Conservation (phyloP, 35 echinoderm and acorn worm species). For the Holothuria glaberrima region DNA sequence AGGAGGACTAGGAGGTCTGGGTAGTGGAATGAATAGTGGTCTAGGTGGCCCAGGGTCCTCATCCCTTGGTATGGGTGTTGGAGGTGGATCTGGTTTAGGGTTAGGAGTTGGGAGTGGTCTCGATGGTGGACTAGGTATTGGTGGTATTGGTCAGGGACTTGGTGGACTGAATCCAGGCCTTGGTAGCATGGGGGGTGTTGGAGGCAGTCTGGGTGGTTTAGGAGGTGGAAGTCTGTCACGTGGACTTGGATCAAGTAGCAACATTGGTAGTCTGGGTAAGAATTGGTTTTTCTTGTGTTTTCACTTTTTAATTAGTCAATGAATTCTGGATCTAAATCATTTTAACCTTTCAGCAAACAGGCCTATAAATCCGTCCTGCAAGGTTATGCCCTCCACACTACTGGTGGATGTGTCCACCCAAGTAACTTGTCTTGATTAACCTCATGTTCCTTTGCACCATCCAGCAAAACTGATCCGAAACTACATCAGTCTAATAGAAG, state of each 20-base stretch:
- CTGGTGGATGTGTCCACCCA: no score
- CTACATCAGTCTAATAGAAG: no score
- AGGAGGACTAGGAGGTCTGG: constrained; percentile 40
- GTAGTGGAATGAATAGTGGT: constrained; percentile 48
- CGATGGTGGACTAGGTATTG: constrained; percentile 40
- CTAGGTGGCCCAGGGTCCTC: constrained; percentile 61
- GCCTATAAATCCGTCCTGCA: no score
- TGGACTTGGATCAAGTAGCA: constrained; percentile 42
- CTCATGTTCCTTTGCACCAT: no score
- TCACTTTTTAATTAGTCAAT: neutral
- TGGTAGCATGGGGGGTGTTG: constrained; percentile 43
- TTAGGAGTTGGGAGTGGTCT: constrained; percentile 28
- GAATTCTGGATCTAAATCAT: no score
- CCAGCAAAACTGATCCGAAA: no score
- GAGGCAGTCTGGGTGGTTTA: constrained; percentile 31
- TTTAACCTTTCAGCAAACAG: no score
- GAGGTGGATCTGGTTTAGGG: constrained; percentile 27
- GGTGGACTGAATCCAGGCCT: constrained; percentile 20
- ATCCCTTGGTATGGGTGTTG: neutral
- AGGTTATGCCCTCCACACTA: no score
- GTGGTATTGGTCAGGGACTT: constrained; percentile 22
- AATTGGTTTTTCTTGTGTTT: neutral
- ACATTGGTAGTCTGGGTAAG: constrained; percentile 45
- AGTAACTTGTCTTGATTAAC: no score
- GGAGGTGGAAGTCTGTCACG: constrained; percentile 28